These are phyloP conservation scores for Papilio elwesi DNA, from an alignment of 2,888 invertebrate genomes.

Conservation along the genomic window DNA sequence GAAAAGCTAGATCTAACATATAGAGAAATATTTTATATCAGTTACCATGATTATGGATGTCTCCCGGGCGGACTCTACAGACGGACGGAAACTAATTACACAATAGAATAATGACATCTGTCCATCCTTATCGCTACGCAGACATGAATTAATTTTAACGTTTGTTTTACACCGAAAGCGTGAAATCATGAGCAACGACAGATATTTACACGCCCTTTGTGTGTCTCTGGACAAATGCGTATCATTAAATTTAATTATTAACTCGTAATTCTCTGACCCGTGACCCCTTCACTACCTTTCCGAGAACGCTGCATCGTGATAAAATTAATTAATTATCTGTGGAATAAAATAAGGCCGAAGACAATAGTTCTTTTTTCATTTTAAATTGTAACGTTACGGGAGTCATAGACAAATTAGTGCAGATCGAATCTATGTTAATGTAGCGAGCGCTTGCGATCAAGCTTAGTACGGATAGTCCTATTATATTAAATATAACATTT, in stretches of 20 bases:
- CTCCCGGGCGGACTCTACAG: neutral
- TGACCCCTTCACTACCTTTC: constrained; percentile 53
- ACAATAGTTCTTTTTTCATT: constrained; percentile 33
- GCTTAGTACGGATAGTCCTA: neutral
- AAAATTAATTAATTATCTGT: constrained; percentile 50
- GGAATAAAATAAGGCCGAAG: constrained; percentile 45
- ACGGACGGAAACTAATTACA: neutral
- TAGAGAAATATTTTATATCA: neutral
- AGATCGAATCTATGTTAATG: constrained; percentile 71
- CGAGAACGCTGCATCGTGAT: constrained; percentile 53
- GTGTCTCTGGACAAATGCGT: constrained; percentile 63
- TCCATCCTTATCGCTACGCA: constrained; percentile 15
- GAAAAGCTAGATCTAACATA: too few relatives aligned
- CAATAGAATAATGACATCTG: constrained; percentile 34
- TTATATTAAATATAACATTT: neutral
- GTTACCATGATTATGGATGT: too few relatives aligned
- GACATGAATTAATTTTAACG: constrained; percentile 32
- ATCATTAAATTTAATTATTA: constrained; percentile 69
- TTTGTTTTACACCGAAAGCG: constrained; percentile 35
- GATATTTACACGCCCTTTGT: constrained; percentile 53
- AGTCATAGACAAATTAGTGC: constrained; percentile 82
- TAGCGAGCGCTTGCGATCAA: constrained; percentile 5
- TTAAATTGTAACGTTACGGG: constrained; percentile 41
- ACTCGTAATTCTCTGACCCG: constrained; percentile 56
- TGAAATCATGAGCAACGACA: constrained; percentile 48